phyloP scores from a whole-genome alignment of 1,140 invertebrate species.

The Neuroterus valhalla region DNA sequence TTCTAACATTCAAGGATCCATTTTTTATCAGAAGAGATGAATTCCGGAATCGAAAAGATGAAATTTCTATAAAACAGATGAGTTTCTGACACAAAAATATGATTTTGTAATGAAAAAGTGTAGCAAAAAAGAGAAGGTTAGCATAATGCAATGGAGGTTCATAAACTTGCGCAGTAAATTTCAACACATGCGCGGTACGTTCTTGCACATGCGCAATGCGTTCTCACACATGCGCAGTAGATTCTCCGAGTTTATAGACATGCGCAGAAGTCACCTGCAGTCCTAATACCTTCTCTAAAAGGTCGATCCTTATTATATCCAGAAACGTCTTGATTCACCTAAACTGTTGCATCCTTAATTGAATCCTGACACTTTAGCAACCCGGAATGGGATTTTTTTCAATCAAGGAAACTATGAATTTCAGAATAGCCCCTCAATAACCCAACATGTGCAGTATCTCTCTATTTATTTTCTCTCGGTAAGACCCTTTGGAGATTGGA shows the following conservation, averaged over 20 bases:
- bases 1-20: too few relatives aligned
- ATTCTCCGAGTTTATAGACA: too few relatives aligned
- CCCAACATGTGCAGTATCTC: constrained; percentile 4
- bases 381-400: constrained; percentile 8
- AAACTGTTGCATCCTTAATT: neutral
- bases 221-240: neutral
- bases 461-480: constrained; percentile 14
- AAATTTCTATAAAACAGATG: too few relatives aligned
- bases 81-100: too few relatives aligned
- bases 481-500: constrained; percentile 3
- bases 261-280: too few relatives aligned
- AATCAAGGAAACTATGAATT: neutral
- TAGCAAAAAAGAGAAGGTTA: too few relatives aligned
- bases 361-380: neutral
- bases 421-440: constrained; percentile 8
- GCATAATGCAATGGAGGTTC: too few relatives aligned
- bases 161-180: neutral
- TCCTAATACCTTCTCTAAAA: too few relatives aligned
- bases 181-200: neutral
- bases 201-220: neutral
- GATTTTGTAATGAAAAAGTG: too few relatives aligned
- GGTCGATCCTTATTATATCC: neutral
- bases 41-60: too few relatives aligned
- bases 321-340: neutral
- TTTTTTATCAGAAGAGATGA: too few relatives aligned